Evolutionary conservation across 92 coral and sea anemone genomes (phyloP), one percentile per base, ranked within the genome.

Genomic region (Scolanthus callimorphus): DNA sequence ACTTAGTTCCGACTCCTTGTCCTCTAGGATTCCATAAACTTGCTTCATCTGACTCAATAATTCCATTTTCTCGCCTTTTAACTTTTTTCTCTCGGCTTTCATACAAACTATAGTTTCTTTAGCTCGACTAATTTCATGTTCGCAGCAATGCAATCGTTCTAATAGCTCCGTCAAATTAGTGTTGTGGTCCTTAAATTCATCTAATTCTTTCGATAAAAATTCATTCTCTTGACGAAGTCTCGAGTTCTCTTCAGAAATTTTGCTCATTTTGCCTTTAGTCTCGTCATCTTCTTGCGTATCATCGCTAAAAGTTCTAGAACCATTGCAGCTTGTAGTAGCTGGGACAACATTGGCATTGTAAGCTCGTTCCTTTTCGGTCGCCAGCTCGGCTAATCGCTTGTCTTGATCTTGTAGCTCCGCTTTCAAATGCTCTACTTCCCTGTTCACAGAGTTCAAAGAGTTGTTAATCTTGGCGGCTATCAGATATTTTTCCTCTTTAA

Each of bases 371-470:
- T 47, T 68, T 29, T 27, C 65, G 25, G 49, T 62, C 25, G 81
- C 75, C 27, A 92, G 84, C 63, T 92, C 96, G 44, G 85, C 78
- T 34, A 92, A 47, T 28, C 96, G 81, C 55, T 75, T 84, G 75
- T 89, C 98, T 77, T 92, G 98, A 28, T 92, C 91, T 13, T 86
- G 94, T 41, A 92, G 69, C 57, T 92, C 98, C 22, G 82, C 84
- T 46, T 86, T 90, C 70, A 92, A 73, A 41, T 84, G 87, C 53
- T 92, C 94, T 30, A 92, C 98, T 62, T 92, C 98, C 43, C 96
- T 69, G 62, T 92, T 92, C 8, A 92, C 98, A 4, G 96, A 81
- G 73, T 72, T 86, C 38, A 92, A 76, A 24, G 98, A 90, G 62
- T 70, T 81, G 60, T 83, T 90, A 23, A 92, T 92, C 70, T 78